These are phyloP conservation scores for Stegana nigrithorax DNA, from an alignment of 2,888 invertebrate species.

Conservation along the genomic window DNA sequence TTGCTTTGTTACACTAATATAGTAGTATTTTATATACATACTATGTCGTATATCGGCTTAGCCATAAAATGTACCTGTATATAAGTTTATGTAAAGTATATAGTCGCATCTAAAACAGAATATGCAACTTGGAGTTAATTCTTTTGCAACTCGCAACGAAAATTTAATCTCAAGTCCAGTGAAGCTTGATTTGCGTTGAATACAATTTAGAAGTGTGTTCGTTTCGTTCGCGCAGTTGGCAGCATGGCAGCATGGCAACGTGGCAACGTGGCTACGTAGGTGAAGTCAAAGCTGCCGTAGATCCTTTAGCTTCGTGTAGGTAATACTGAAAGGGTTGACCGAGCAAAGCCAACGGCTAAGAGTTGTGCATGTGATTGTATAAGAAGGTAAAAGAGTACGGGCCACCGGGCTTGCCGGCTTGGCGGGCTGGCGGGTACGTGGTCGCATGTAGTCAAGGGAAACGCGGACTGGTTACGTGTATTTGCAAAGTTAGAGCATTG, in stretches of 20 bases:
- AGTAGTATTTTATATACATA: too few relatives aligned
- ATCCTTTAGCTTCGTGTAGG: background rate
- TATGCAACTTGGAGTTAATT: background rate
- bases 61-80: too few relatives aligned
- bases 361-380: too few relatives aligned
- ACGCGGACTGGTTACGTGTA: slow-evolving; percentile 10
- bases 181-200: slow-evolving; percentile 26
- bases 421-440: too few relatives aligned
- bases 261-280: too few relatives aligned
- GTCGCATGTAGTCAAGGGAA: slow-evolving; percentile 4
- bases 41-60: too few relatives aligned
- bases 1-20: too few relatives aligned
- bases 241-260: too few relatives aligned
- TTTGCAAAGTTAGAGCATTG: slow-evolving; percentile 7
- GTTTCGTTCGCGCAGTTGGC: too few relatives aligned
- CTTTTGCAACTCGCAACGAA: slow-evolving; percentile 22
- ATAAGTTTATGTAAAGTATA: too few relatives aligned
- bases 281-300: background rate
- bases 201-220: slow-evolving; percentile 9
- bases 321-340: background rate
- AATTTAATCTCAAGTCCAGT: slow-evolving; percentile 40
- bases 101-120: background rate
- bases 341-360: background rate
- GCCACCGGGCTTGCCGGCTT: too few relatives aligned
- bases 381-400: background rate